Evolutionary conservation across 2,113 vertebrate species (phyloP).

Genomic region (Crypturellus undulatus): DNA sequence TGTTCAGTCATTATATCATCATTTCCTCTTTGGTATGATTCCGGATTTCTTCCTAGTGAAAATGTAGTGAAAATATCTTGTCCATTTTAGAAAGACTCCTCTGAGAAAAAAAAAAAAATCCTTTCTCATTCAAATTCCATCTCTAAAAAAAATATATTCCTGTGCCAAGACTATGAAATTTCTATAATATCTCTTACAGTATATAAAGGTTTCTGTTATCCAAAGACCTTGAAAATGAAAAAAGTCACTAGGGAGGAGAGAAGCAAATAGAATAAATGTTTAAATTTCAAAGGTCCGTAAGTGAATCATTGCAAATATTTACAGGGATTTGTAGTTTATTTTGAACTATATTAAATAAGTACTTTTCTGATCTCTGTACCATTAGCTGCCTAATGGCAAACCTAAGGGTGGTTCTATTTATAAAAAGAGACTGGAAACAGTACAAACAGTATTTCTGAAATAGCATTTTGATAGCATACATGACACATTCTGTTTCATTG

Average conservation of each 20-base stretch:
- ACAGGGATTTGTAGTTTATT: neutral
- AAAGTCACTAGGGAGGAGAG: neutral
- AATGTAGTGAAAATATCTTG: neutral
- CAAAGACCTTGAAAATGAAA: neutral
- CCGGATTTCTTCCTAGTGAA: neutral
- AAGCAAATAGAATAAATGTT: neutral
- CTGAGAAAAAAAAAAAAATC: neutral
- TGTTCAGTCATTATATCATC: neutral
- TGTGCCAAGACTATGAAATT: neutral
- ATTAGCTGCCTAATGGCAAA: neutral
- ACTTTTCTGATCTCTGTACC: neutral
- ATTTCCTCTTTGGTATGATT: neutral
- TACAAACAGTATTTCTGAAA: neutral
- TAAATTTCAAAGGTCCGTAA: neutral
- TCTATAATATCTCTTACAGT: neutral
- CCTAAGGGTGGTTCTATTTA: neutral
- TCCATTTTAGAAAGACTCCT: neutral
- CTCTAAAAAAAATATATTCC: neutral
- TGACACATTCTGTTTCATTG: neutral
- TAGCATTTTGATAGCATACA: neutral
- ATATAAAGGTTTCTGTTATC: neutral
- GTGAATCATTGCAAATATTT: neutral
- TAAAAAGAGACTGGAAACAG: neutral
- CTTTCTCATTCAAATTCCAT: neutral
- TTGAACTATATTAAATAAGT: neutral